A percentile compares a stretch with the other conserved stretches of the same genome.
phyloP scores from a whole-genome alignment of 2,797 vertebrate genomes.

The Lophotriccus pileatus region DNA sequence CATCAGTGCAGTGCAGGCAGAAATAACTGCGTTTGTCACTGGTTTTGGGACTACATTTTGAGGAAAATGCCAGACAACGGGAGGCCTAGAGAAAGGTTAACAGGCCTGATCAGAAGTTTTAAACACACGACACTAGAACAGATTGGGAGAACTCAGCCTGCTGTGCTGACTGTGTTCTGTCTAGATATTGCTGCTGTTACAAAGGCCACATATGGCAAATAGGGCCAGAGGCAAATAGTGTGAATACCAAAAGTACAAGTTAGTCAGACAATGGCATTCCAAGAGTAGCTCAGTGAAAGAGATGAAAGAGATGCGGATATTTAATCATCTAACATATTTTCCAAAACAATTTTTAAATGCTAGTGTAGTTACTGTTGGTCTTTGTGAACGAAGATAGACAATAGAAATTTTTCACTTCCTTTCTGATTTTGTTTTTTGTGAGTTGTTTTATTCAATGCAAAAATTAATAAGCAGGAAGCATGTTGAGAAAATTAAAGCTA shows the following conservation, averaged over 20 bases:
- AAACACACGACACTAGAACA: fast-evolving
- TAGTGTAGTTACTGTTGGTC: background rate
- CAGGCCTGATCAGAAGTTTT: background rate
- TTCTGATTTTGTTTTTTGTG: background rate
- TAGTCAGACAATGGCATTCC: background rate
- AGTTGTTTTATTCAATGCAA: background rate
- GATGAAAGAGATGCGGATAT: background rate
- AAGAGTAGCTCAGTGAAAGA: background rate
- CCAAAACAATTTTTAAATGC: background rate
- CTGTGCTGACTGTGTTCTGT: background rate
- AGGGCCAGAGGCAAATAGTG: background rate
- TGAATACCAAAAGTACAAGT: background rate
- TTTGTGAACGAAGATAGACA: background rate
- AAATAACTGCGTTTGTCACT: background rate
- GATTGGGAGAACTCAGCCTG: background rate
- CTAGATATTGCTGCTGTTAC: background rate
- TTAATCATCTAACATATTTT: background rate
- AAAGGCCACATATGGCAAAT: background rate
- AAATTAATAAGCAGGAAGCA: background rate
- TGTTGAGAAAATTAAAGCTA: background rate
- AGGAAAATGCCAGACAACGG: background rate
- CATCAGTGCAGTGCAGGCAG: background rate
- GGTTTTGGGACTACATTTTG: background rate
- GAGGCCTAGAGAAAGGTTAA: background rate
- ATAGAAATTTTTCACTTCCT: background rate